Conservation (phyloP, 2,113 vertebrate genomes). For the Cyprinodon variegatus region DNA sequence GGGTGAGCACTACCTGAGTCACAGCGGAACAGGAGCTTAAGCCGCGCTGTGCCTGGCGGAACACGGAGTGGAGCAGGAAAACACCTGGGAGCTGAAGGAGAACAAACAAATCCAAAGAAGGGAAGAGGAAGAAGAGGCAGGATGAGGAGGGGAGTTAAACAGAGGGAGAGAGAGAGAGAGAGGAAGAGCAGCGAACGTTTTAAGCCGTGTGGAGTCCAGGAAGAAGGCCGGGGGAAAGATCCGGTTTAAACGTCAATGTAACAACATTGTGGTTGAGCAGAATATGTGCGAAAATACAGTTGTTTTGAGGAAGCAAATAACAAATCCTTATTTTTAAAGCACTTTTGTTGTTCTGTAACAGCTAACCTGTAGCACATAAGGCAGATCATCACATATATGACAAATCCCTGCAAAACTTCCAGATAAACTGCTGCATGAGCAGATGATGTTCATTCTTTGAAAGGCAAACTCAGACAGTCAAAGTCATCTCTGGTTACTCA, state of each 20-base stretch:
- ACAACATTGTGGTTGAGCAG: conserved; percentile 21
- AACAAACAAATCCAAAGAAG: conserved; percentile 73
- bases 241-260: conserved; percentile 38
- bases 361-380: not conserved
- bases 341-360: too few relatives aligned
- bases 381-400: not conserved
- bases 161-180: conserved; percentile 18
- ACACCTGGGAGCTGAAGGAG: conserved; percentile 75
- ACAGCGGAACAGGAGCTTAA: conserved; percentile 65
- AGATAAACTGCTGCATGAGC: not conserved
- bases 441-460: too few relatives aligned
- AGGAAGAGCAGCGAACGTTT: conserved; percentile 46
- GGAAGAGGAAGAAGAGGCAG: conserved; percentile 70
- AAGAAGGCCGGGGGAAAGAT: conserved; percentile 40
- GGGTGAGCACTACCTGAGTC: conserved; percentile 69
- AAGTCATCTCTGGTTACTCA: not conserved
- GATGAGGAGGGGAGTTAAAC: conserved; percentile 58
- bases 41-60: conserved; percentile 47
- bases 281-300: not conserved
- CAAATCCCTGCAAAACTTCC: not conserved
- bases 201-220: conserved; percentile 55
- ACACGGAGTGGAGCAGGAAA: conserved; percentile 67
- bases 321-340: not conserved
- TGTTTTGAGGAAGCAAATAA: not conserved
- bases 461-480: not conserved